Evolutionary conservation across 2,113 vertebrate species (phyloP), one percentile per base, ranked within the genome.

Genomic region (Hystrix cristata): DNA sequence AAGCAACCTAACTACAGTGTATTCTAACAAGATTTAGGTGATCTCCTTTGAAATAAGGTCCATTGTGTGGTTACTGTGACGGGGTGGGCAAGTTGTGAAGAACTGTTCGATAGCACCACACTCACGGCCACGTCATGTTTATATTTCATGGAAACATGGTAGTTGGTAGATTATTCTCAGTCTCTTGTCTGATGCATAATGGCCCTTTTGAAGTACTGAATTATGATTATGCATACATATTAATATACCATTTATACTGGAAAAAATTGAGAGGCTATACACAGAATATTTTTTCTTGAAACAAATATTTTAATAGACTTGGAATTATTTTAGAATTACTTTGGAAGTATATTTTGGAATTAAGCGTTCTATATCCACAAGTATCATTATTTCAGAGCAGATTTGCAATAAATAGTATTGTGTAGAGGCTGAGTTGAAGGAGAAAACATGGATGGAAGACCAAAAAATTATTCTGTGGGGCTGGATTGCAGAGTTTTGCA

Each of bases 311-410:
- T 51, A 79, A 53, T 7, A 79, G 14, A 53, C 13, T 51, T 78
- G 46, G 29, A 53, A 53, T 55, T 55, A 79, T 55, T 79, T 19
- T 55, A 55, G 48, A 55, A 79, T 34, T 79, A 29, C 46, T 90
- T 93, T 95, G 64, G 71, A 95, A 10, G 84, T 7, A 60, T 60
- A 38, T 79, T 94, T 95, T 87, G 57, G 3, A 69, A 34, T 90
- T 91, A 27, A 78, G 21, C 21, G 65, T 78, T 91, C 16, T 92
- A 5, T 95, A 83, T 53, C 27, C 69, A n/a, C 11, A 92, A 79
- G 21, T 78, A 9, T 69, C 29, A 29, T 79, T 86, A 92, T 85
- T 97, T 97, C 31, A 72, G 64, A 80, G 60, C 46, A 92, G 4
- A 85, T 85, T 71, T 80, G 51, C 60, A 43, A 43, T 55, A 79